These are phyloP conservation scores for Melipona quadrifasciata DNA, from an alignment of 1,140 invertebrate genomes.

Conservation along the genomic window DNA sequence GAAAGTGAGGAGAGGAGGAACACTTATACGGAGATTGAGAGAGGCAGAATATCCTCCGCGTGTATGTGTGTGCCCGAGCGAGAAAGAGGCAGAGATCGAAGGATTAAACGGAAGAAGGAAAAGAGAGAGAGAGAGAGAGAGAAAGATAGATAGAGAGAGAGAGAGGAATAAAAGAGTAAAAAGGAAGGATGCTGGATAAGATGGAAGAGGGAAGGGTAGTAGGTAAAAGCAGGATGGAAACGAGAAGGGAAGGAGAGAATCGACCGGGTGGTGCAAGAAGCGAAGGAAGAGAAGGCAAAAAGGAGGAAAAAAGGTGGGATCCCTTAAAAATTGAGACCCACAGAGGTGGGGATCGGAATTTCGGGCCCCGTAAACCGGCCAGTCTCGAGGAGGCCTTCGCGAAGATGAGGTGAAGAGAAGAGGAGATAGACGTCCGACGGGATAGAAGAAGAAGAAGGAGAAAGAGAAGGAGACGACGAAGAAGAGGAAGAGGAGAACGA, in stretches of 20 bases:
- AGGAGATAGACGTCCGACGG: slow-evolving; percentile 51
- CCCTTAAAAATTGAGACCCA: slow-evolving; percentile 80
- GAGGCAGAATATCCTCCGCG: neutral
- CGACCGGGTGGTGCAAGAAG: slow-evolving; percentile 60
- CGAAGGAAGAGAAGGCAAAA: slow-evolving; percentile 71
- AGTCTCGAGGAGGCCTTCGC: slow-evolving; percentile 80
- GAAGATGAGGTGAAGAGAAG: slow-evolving; percentile 79
- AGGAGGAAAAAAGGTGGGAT: slow-evolving; percentile 76
- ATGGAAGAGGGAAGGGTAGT: slow-evolving; percentile 20
- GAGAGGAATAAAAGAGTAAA: slow-evolving; percentile 18
- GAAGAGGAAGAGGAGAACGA: slow-evolving; percentile 32
- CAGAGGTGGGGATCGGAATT: slow-evolving; percentile 81
- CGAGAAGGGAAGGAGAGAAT: slow-evolving; percentile 48
- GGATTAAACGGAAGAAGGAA: slow-evolving; percentile 41
- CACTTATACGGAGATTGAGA: slow-evolving; percentile 7
- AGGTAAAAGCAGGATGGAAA: slow-evolving; percentile 41
- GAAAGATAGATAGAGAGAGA: neutral
- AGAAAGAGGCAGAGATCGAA: slow-evolving; percentile 40
- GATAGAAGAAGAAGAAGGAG: slow-evolving; percentile 47
- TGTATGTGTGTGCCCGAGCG: neutral
- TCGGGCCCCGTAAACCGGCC: slow-evolving; percentile 78
- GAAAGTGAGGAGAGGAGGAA: slow-evolving; percentile 51
- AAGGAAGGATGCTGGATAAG: slow-evolving; percentile 33
- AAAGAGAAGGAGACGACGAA: slow-evolving; percentile 16
- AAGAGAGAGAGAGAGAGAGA: slow-evolving; percentile 39